Base-by-base conservation (phyloP, 2,888 invertebrate genomes). In the Terebella lapidaria region DNA sequence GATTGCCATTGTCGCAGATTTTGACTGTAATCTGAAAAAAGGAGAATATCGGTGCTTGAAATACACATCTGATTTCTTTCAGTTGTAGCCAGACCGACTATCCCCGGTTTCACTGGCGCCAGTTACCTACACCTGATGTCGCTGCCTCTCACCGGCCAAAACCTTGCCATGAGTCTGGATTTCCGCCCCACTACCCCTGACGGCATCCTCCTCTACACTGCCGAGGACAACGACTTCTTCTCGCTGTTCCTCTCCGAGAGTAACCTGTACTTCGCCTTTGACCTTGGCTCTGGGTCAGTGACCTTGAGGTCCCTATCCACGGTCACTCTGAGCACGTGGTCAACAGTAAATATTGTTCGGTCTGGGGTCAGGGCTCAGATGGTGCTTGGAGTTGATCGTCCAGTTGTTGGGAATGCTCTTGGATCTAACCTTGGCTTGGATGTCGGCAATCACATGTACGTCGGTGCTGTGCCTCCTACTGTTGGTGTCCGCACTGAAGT, bases 201-300 rank as follows among this genome's bases (percentile, higher is more conserved):
- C n/a, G 42, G 42, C n/a, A 35, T n/a, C 42, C 10, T 35, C n/a
- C 42, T 35, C 42, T 35, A 35, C n/a, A n/a, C 42, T 35, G 42
- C 42, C 10, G 42, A 35, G n/a, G 42, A 15, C 10, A 35, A 35
- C 10, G 49, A 49, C 22, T 49, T n/a, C 49, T 49, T 49, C 24
- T 15, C 49, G 5, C 18, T 22, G 18, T 49, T 49, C 22, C 10
- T 49, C 5, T 22, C 15, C 10, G 28, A 53, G 5, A 28, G 53
- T 15, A 18, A 27, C 10, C 5, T 28, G 22, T 4, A 18, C 5
- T 53, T 53, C 22, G 10, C 29, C 26, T 53, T 53, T 53, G 53
- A 53, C 28, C 28, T 53, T 22, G 53, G 53, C 10, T 53, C 53
- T 53, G 53, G 53, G 10, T 25, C 53, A 18, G 53, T 22, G 28